Base-by-base conservation (phyloP, 2,888 invertebrate genomes). In the Clivina fossor region DNA sequence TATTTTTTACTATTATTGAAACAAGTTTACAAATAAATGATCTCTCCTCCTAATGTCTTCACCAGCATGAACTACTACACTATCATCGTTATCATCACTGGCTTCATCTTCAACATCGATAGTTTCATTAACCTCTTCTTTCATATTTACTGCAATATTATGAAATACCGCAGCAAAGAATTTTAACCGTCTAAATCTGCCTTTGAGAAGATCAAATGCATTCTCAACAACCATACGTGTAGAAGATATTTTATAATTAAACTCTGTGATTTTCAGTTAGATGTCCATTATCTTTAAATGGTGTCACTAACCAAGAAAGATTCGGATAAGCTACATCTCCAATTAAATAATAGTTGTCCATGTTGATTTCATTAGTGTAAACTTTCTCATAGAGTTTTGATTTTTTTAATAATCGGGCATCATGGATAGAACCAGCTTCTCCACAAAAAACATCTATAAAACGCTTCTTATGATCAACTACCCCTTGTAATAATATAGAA, bases 141-240 rank as follows among this genome's bases (percentile, higher is more conserved):
- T n/a, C n/a, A n/a, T n/a, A n/a, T n/a, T n/a, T n/a, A n/a, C n/a
- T n/a, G n/a, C n/a, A n/a, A n/a, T n/a, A n/a, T n/a, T n/a, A n/a
- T n/a, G n/a, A n/a, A n/a, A n/a, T n/a, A n/a, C n/a, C n/a, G n/a
- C n/a, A n/a, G n/a, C 64, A 1, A 59, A 60, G 37, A 62, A 61
- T 33, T 63, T 61, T 1, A 68, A 41, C 32, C 66, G 61, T 9
- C 63, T 57, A 55, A 68, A 69, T 22, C 68, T 50, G 2, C 57
- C 32, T 56, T 69, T 70, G 9, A 68, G 50, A 3, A 67, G 20
- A 3, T 63, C 66, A 53, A 68, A 66, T 2, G 66, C 60, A 58
- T 67, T 60, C 59, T 66, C 65, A 3, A 67, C 62, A 4, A 64
- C 60, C 1, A 64, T 61, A 57, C 68, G 56, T 0, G 63, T 61